A percentile compares a stretch with the other conserved stretches of the same genome.
Evolutionary conservation across 2,113 vertebrate genomes (phyloP).

Genomic region (Psophia crepitans): DNA sequence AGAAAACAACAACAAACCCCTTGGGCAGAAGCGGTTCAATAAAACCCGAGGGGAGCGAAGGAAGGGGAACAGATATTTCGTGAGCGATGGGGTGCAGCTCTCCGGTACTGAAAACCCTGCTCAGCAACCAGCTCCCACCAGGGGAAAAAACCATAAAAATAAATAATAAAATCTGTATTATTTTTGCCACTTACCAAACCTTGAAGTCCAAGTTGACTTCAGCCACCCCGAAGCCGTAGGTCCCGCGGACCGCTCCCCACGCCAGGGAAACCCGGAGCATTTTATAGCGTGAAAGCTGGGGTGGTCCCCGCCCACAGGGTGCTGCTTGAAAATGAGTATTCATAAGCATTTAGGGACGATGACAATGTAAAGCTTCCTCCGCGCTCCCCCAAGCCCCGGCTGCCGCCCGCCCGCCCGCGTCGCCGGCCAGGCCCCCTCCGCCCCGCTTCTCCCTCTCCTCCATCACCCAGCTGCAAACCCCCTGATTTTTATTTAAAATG

Average conservation of each 20-base stretch:
- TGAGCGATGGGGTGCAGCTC: neutral
- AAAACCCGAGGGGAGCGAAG: neutral
- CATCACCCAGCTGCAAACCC: neutral
- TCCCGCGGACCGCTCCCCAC: neutral
- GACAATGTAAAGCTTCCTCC: neutral
- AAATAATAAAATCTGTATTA: neutral
- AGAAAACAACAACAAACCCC: neutral
- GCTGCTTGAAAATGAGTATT: constrained; percentile 40
- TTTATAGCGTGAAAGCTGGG: constrained; percentile 52
- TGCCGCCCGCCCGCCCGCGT: neutral
- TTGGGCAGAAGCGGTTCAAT: neutral
- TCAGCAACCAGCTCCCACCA: neutral
- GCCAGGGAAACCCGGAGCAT: neutral
- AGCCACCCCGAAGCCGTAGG: neutral
- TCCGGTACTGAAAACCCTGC: neutral
- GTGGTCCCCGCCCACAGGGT: constrained; percentile 50
- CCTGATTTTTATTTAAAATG: neutral
- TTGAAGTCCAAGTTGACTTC: neutral
- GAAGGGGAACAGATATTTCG: neutral
- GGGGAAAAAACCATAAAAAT: neutral
- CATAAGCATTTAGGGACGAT: neutral
- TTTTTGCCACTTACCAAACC: neutral
- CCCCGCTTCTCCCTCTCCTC: neutral
- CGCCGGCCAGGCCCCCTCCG: neutral
- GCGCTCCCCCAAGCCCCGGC: neutral